Base-by-base conservation (phyloP, 1,140 invertebrate species). In the Sweltsa coloradensis region DNA sequence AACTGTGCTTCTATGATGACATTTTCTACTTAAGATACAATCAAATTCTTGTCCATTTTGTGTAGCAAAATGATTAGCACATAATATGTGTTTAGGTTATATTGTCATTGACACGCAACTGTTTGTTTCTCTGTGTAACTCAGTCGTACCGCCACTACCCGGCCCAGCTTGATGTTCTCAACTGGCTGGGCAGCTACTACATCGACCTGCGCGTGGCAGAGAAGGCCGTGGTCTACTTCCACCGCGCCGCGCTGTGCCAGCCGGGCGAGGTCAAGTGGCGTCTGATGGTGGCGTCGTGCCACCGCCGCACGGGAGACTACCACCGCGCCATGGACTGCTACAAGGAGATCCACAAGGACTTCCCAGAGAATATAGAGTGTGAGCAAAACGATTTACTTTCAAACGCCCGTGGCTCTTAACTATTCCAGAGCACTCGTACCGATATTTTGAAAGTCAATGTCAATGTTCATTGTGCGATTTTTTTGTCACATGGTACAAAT, bases 111-210 rank as follows among this genome's bases (percentile, higher is more conserved):
- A n/a, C n/a, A n/a, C n/a, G n/a, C n/a, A n/a, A n/a, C n/a, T n/a
- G n/a, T n/a, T n/a, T n/a, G n/a, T n/a, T n/a, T n/a, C n/a, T n/a
- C n/a, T n/a, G n/a, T n/a, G n/a, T n/a, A n/a, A 67, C n/a, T 51
- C 54, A 89, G 79, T 84, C 89, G 4, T 90, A 85, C 64, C 78
- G 89, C 54, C 85, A 87, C 60, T 90, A 86, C 64, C 91, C 93
- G 41, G 86, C 86, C 27, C 88, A 89, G 66, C 78, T 94, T 36
- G 77, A 81, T 46, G 88, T 90, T 0, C 86, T 96, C 47, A 85
- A 92, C 60, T 96, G 91, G 79, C 71, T 97, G 22, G 89, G 86
- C 34, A 85, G 86, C 0, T 93, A 95, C 63, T 92, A 89, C 57
- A 83, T 94, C 45, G 86, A 92, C 57, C 78, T 90, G 57, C 85